These are phyloP conservation scores for honey bee (Apis mellifera) DNA, from an alignment of 1,140 invertebrate species.

Conservation along the genomic window DNA sequence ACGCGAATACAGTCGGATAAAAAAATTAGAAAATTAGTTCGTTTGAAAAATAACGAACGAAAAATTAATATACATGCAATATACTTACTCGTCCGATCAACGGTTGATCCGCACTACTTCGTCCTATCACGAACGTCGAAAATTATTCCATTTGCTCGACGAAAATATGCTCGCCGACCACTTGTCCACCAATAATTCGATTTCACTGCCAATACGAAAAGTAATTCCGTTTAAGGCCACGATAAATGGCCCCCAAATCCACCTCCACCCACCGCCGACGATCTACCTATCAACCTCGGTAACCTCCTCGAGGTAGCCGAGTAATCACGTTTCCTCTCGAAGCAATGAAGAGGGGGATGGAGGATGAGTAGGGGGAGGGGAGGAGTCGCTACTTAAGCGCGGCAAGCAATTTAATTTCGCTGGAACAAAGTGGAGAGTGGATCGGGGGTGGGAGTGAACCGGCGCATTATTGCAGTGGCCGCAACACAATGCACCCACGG, in stretches of 20 bases:
- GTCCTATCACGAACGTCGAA: too few species aligned
- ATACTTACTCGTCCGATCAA: too few species aligned
- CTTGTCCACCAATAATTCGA: too few species aligned
- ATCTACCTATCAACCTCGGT: background rate
- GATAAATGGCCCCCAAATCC: background rate
- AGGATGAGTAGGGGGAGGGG: too few species aligned
- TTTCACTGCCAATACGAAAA: background rate
- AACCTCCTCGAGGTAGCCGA: too few species aligned
- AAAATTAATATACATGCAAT: too few species aligned
- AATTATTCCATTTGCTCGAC: too few species aligned
- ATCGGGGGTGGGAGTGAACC: background rate
- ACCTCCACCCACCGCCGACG: background rate
- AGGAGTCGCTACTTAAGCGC: conserved; percentile 36
- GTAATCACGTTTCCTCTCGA: background rate
- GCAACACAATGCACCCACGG: conserved; percentile 29
- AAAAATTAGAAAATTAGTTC: too few species aligned
- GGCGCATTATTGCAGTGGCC: conserved; percentile 29
- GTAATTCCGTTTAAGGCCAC: background rate
- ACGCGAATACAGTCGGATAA: too few species aligned
- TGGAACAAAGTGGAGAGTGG: background rate
- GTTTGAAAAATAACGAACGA: too few species aligned
- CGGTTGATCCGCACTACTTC: too few species aligned
- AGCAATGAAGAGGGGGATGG: background rate
- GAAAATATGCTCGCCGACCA: too few species aligned
- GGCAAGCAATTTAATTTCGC: conserved; percentile 42